These are phyloP conservation scores for Latrodectus geometricus DNA, from an alignment of 1,140 invertebrate genomes.

Conservation along the genomic window DNA sequence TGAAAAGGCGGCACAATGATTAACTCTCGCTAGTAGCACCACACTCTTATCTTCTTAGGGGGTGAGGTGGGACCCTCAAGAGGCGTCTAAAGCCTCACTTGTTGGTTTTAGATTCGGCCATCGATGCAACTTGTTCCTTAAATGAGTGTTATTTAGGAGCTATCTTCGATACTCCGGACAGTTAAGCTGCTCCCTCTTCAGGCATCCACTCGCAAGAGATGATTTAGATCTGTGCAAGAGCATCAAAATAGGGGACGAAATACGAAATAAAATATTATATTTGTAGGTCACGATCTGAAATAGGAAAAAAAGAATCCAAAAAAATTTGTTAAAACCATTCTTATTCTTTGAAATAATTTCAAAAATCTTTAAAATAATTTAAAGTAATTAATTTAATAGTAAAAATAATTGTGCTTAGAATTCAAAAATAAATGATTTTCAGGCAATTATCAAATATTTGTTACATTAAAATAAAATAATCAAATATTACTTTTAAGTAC, in stretches of 20 bases:
- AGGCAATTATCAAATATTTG: too few species aligned
- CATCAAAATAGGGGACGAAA: constrained; percentile 41
- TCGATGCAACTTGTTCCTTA: constrained; percentile 42
- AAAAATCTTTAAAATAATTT: too few species aligned
- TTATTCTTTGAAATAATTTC: too few species aligned
- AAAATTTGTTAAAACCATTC: too few species aligned
- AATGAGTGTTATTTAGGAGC: constrained; percentile 61
- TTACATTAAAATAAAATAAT: too few species aligned
- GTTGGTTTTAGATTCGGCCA: constrained; percentile 56
- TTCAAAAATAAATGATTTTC: too few species aligned
- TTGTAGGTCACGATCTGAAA: constrained; percentile 20
- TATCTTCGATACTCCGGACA: constrained; percentile 61
- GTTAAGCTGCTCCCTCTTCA: constrained; percentile 61
- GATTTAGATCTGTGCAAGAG: constrained; percentile 56
- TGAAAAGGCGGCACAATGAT: constrained; percentile 52
- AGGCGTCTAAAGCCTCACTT: constrained; percentile 61
- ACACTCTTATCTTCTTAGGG: constrained; percentile 15
- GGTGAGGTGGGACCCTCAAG: constrained; percentile 33
- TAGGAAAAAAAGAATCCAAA: too few species aligned
- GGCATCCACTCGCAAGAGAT: constrained; percentile 37
- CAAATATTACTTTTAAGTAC: too few species aligned
- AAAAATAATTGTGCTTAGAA: too few species aligned
- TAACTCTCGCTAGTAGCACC: constrained; percentile 55
- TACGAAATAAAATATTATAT: neutral
- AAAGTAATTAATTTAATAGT: too few species aligned